Evolutionary conservation across 1,140 invertebrate species (phyloP).

Genomic region (Microvelia longipes): DNA sequence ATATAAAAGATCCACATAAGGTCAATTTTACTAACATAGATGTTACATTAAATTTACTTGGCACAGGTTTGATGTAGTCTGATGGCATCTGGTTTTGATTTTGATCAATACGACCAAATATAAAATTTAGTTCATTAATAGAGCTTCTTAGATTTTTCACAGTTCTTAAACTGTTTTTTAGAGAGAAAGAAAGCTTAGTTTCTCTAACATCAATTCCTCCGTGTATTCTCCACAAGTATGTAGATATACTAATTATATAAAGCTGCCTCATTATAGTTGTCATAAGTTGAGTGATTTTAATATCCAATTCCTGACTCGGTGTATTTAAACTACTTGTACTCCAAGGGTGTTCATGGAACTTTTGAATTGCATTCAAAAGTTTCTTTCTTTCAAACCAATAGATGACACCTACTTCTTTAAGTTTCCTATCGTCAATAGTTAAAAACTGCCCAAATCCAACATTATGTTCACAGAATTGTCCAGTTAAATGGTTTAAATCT

Average conservation of each 20-base stretch:
- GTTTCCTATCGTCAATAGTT: slow-evolving; percentile 19
- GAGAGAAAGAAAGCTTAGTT: too few species aligned
- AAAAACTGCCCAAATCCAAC: slow-evolving; percentile 31
- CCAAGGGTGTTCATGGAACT: slow-evolving; percentile 14
- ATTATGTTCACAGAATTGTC: slow-evolving; percentile 28
- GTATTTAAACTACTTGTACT: slow-evolving; percentile 3
- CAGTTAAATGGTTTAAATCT: slow-evolving; percentile 25
- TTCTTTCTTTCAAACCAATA: slow-evolving; percentile 11
- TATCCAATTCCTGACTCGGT: slow-evolving; percentile 4
- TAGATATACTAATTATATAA: slow-evolving; percentile 9
- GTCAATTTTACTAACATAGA: too few species aligned
- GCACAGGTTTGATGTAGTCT: too few species aligned
- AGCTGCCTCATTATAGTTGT: slow-evolving; percentile 10
- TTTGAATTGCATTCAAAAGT: slow-evolving; percentile 10
- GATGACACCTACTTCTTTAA: slow-evolving; percentile 12
- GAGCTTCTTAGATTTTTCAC: too few species aligned
- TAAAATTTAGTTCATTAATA: too few species aligned
- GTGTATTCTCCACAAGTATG: slow-evolving; percentile 10
- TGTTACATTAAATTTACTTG: too few species aligned
- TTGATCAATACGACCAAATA: too few species aligned
- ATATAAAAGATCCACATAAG: too few species aligned
- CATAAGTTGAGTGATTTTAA: slow-evolving; percentile 7
- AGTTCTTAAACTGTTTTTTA: too few species aligned
- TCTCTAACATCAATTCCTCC: too few species aligned
- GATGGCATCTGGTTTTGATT: too few species aligned